These are phyloP conservation scores for Syngnathus acus DNA, from an alignment of 2,797 vertebrate genomes.

Conservation along the genomic window DNA sequence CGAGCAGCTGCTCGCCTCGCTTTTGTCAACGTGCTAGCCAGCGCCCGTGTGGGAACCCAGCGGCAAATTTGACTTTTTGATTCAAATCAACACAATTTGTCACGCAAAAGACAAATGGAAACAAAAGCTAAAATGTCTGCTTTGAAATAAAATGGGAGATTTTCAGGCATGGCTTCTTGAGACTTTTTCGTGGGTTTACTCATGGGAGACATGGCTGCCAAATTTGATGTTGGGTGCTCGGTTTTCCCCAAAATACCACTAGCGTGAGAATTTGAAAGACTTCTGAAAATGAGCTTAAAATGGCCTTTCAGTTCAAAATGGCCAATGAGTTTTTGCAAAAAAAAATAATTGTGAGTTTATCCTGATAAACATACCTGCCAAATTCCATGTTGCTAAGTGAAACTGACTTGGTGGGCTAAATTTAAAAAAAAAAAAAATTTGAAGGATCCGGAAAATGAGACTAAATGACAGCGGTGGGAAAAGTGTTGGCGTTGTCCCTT, in stretches of 20 bases:
- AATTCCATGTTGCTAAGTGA: not conserved
- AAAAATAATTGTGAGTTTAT: not conserved
- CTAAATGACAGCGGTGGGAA: slow-evolving; percentile 5
- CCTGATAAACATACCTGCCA: too few species aligned
- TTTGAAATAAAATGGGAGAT: not conserved
- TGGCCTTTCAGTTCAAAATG: not conserved
- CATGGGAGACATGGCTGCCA: not conserved
- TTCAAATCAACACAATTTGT: not conserved
- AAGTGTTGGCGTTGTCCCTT: slow-evolving; percentile 29
- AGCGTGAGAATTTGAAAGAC: too few species aligned
- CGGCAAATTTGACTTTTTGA: not conserved
- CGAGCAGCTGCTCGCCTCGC: slow-evolving; percentile 50
- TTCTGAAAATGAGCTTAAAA: too few species aligned
- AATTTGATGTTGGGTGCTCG: not conserved
- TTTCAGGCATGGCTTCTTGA: too few species aligned
- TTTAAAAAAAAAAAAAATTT: too few species aligned
- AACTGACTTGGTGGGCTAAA: not conserved
- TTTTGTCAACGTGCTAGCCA: slow-evolving; percentile 42
- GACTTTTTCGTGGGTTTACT: not conserved
- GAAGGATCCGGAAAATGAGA: too few species aligned
- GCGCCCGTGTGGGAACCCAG: not conserved
- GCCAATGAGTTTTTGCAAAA: too few species aligned
- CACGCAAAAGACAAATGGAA: not conserved
- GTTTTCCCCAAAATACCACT: too few species aligned
- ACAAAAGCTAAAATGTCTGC: not conserved